phyloP scores from a whole-genome alignment of 2,888 invertebrate genomes.

The Chymomyza procnemis region DNA sequence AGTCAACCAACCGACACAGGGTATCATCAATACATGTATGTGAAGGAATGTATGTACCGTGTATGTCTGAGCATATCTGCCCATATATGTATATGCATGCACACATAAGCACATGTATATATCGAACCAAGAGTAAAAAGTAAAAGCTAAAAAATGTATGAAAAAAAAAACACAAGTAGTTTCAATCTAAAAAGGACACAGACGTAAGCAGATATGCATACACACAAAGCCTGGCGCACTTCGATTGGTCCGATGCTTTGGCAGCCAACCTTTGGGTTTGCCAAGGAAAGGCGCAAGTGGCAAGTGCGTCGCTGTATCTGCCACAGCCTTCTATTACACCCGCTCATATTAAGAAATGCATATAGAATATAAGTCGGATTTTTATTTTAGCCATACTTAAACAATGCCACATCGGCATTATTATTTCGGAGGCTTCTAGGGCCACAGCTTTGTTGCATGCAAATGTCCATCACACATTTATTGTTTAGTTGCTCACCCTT shows the following conservation, averaged over 20 bases:
- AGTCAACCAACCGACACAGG: background rate
- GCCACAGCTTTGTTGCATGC: constrained; percentile 58
- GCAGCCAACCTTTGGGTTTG: constrained; percentile 11
- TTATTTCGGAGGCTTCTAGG: constrained; percentile 52
- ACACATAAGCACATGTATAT: constrained; percentile 14
- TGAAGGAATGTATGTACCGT: background rate
- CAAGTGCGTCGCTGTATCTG: constrained; percentile 3
- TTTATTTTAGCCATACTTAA: background rate
- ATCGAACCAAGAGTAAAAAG: background rate
- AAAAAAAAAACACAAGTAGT: constrained; percentile 60
- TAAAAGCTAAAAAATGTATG: constrained; percentile 55
- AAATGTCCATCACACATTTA: constrained; percentile 48
- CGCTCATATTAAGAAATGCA: background rate
- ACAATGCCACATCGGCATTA: background rate
- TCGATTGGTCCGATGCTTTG: constrained; percentile 51
- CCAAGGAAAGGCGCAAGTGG: background rate
- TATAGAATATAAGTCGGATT: background rate
- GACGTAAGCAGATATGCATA: constrained; percentile 18
- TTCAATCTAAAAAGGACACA: constrained; percentile 24
- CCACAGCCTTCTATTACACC: background rate
- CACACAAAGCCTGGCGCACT: constrained; percentile 47
- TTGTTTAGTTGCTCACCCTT: background rate
- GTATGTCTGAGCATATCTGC: constrained; percentile 2
- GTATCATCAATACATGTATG: background rate
- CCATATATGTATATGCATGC: constrained; percentile 1